These are phyloP conservation scores for Apotomis capreana DNA, from an alignment of 2,888 invertebrate species.

Conservation along the genomic window DNA sequence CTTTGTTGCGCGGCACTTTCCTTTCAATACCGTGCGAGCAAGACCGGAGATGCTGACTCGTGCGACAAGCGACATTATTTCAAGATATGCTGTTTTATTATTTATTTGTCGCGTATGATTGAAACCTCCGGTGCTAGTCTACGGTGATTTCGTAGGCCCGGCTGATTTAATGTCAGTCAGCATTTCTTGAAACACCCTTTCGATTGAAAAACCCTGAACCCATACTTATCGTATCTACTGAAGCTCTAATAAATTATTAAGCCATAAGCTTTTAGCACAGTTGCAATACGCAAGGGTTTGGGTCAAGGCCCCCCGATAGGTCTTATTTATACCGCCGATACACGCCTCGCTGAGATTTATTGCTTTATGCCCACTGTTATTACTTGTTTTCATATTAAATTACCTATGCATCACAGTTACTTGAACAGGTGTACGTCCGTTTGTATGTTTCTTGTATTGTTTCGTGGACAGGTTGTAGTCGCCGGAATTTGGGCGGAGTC, in stretches of 20 bases:
- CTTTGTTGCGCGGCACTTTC: too few relatives aligned
- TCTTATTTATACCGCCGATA: conserved; percentile 49
- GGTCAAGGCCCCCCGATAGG: conserved; percentile 53
- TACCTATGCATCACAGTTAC: conserved; percentile 37
- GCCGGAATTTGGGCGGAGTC: neutral
- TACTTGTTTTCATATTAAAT: conserved; percentile 69
- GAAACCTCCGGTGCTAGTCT: too few relatives aligned
- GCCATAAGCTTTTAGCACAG: conserved; percentile 41
- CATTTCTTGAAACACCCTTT: too few relatives aligned
- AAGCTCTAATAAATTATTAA: conserved; percentile 34
- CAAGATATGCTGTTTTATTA: too few relatives aligned
- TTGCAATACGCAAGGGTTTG: conserved; percentile 49
- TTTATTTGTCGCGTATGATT: too few relatives aligned
- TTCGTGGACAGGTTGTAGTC: conserved; percentile 2
- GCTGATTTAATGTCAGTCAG: too few relatives aligned
- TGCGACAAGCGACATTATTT: too few relatives aligned
- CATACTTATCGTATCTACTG: conserved; percentile 15
- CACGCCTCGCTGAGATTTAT: conserved; percentile 69
- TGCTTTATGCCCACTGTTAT: conserved; percentile 63
- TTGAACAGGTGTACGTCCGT: conserved; percentile 34
- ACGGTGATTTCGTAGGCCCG: too few relatives aligned
- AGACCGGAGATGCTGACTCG: too few relatives aligned
- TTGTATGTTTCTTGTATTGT: conserved; percentile 15
- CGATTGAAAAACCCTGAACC: conserved; percentile 31
- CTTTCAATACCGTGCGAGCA: too few relatives aligned